Evolutionary conservation across 2,797 vertebrate species (phyloP), one percentile per base, ranked within the genome.

Genomic region (Pseudochromis fuscus): DNA sequence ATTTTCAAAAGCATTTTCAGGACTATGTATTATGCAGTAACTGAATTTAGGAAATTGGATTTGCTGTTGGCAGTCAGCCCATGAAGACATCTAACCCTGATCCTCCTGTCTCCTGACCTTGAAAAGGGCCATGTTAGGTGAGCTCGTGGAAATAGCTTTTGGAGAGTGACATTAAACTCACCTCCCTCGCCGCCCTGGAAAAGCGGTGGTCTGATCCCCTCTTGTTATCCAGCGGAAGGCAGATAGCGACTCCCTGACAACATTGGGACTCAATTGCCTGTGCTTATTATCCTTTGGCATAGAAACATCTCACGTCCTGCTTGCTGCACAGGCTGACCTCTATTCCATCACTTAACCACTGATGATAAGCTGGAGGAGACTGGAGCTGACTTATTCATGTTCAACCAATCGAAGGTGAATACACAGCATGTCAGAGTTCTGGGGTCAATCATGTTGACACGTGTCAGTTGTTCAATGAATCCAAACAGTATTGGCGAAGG

Each of bases 261-360:
- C 86, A 75, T 11, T 57, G 71, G 65, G 72, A 82, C 89, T 91
- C 83, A 75, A 87, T 90, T 77, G 81, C 61, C 68, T 72, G 50
- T 57, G 80, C 74, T 87, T 87, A 91, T 92, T 91, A 93, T 91
- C 88, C 87, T 79, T 72, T 82, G 82, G 83, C 86, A 80, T 75
- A 63, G 75, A 92, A 92, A 86, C 91, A 91, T 88, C 67, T 91
- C 91, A 91, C 89, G 88, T 91, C 81, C 57, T 69, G 61, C 82
- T 62, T 45, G 60, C 82, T 65, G 77, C 82, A 65, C 67, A 65
- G 62, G 38, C 81, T 78, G 85, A 88, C 90, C 88, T 90, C 87
- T 83, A 77, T 87, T 90, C 82, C 79, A 78, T 88, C 89, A 89
- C 83, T 87, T 88, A 88, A 87, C 83, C 28, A 51, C 75, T 71